These are phyloP conservation scores for Caretta caretta DNA, from an alignment of 2,113 vertebrate species.

Conservation along the genomic window DNA sequence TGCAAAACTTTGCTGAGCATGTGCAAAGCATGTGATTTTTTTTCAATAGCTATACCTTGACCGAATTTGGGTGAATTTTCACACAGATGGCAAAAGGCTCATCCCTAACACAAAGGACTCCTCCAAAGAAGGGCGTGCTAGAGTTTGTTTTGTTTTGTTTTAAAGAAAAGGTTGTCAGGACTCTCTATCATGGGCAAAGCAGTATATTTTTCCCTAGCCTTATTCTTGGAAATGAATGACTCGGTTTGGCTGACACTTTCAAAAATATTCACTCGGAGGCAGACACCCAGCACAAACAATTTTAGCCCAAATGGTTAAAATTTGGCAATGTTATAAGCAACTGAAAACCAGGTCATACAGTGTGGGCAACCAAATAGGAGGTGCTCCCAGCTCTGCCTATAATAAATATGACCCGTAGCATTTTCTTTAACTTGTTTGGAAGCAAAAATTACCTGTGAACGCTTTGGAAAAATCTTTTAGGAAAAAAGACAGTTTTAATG, in stretches of 20 bases:
- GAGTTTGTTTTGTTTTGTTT: no score
- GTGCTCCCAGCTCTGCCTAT: not conserved
- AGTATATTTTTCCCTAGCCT: not conserved
- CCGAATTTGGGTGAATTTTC: no score
- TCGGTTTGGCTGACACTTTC: not conserved
- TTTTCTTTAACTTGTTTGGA: not conserved
- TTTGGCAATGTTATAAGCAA: not conserved
- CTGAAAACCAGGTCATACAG: not conserved
- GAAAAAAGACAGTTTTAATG: not conserved
- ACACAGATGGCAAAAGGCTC: no score
- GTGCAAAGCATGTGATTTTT: no score
- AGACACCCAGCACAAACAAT: not conserved
- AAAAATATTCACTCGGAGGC: not conserved
- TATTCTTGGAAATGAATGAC: not conserved
- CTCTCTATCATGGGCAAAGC: not conserved
- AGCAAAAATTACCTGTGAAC: not conserved
- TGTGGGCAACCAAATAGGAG: not conserved
- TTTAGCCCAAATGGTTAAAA: not conserved
- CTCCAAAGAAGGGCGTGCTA: no score
- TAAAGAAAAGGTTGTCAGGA: no score
- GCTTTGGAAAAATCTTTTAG: not conserved
- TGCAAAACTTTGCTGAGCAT: no score
- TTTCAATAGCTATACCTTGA: no score
- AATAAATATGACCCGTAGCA: not conserved
- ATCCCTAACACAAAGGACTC: no score